Conservation (phyloP, 2,888 invertebrate genomes). For the Hemithea aestivaria region DNA sequence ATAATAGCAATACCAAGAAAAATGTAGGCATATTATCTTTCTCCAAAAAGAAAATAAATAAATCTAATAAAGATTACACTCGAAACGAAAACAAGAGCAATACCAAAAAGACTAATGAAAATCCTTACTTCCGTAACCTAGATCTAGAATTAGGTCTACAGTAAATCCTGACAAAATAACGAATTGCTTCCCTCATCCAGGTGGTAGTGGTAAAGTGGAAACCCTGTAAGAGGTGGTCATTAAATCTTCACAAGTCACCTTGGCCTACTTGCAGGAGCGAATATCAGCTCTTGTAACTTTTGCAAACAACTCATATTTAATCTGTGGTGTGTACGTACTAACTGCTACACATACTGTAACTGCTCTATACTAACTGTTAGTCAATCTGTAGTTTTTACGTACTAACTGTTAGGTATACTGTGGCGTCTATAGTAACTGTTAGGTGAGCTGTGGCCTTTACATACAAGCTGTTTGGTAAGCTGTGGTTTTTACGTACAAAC, state of each 20-base stretch:
- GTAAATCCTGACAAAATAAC: too few species aligned
- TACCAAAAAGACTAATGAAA: too few species aligned
- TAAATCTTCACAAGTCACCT: conserved; percentile 51
- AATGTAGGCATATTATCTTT: too few species aligned
- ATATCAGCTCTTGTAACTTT: conserved; percentile 19
- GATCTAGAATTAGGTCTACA: too few species aligned
- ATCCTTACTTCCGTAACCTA: too few species aligned
- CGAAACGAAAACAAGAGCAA: too few species aligned
- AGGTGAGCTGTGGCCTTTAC: background rate
- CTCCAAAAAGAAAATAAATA: too few species aligned
- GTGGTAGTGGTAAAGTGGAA: conserved; percentile 3
- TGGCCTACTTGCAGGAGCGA: conserved; percentile 39
- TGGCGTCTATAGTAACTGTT: background rate
- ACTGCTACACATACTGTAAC: background rate
- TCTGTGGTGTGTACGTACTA: conserved; percentile 1
- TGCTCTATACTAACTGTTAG: background rate
- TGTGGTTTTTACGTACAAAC: background rate
- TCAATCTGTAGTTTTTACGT: background rate
- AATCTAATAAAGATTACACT: too few species aligned
- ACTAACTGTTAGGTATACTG: background rate
- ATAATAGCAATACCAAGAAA: too few species aligned
- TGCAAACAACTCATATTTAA: conserved; percentile 8
- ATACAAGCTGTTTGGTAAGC: too few species aligned
- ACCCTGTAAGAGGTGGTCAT: conserved; percentile 36
- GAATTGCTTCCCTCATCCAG: too few species aligned